phyloP scores from a whole-genome alignment of 1,140 invertebrate species.

The Drosophila ambigua region DNA sequence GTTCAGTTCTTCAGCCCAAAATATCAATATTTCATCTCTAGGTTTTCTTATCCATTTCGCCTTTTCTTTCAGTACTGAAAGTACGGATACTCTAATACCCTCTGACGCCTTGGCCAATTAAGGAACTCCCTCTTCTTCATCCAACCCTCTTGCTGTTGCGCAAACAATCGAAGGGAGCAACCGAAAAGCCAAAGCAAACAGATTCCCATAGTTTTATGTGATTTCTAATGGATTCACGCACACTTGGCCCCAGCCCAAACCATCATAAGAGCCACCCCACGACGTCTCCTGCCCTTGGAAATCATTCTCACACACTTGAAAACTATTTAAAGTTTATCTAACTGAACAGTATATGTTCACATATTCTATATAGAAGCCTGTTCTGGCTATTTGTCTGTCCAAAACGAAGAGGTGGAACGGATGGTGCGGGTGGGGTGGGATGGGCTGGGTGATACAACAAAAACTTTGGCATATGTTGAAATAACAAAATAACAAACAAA shows the following conservation, averaged over 20 bases:
- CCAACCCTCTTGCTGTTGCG: not conserved
- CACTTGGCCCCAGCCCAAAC: constrained; percentile 16
- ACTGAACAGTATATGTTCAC: constrained; percentile 31
- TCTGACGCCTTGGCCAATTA: constrained; percentile 12
- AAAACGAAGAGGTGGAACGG: not conserved
- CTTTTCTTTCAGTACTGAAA: not conserved
- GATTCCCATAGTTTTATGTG: constrained; percentile 48
- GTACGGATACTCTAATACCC: not conserved
- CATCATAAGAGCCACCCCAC: constrained; percentile 2
- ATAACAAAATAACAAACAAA: constrained; percentile 67
- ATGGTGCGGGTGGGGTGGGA: constrained; percentile 13
- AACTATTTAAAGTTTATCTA: constrained; percentile 69
- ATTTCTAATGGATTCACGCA: constrained; percentile 60
- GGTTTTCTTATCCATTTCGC: not conserved
- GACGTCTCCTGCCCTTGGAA: constrained; percentile 5
- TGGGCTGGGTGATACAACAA: constrained; percentile 21
- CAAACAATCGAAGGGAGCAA: constrained; percentile 1
- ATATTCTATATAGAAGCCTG: constrained; percentile 18
- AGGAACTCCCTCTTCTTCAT: not conserved
- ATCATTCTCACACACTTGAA: constrained; percentile 48
- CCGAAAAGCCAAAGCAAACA: constrained; percentile 32
- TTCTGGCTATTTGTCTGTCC: constrained; percentile 36
- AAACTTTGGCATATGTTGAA: constrained; percentile 68
- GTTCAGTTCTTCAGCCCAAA: too few relatives aligned
- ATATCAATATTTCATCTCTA: too few relatives aligned